Evolutionary conservation across 1,140 invertebrate species (phyloP).

Genomic region (Lasioglossum baleicum): DNA sequence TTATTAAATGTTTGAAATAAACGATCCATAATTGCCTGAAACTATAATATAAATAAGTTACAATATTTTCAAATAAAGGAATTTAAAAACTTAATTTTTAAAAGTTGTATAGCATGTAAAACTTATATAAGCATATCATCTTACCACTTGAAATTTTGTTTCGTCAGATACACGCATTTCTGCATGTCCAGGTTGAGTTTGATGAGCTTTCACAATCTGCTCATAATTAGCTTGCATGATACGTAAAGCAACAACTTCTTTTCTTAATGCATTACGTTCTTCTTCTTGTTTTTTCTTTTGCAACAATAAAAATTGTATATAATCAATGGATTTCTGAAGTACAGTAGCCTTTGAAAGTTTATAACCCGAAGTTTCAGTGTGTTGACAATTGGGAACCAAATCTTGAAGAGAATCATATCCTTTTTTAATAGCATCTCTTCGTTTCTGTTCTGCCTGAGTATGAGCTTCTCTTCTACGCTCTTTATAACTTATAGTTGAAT

Average conservation of each 20-base stretch:
- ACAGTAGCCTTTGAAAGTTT: slow-evolving; percentile 98
- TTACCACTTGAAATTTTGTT: slow-evolving; percentile 97
- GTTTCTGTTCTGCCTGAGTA: slow-evolving; percentile 98
- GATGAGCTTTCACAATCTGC: slow-evolving; percentile 96
- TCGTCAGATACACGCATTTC: slow-evolving; percentile 95
- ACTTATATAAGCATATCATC: too few relatives aligned
- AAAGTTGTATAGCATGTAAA: too few relatives aligned
- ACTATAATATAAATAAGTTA: slow-evolving; percentile 85
- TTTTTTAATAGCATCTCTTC: slow-evolving; percentile 97
- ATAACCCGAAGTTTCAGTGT: slow-evolving; percentile 90
- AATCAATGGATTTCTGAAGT: slow-evolving; percentile 94
- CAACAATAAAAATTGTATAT: slow-evolving; percentile 93
- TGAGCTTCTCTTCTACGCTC: slow-evolving; percentile 96
- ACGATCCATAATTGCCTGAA: slow-evolving; percentile 96
- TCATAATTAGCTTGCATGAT: slow-evolving; percentile 98
- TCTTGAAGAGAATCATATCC: slow-evolving; percentile 95
- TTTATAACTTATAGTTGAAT: slow-evolving; percentile 92
- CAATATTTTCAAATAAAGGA: too few relatives aligned
- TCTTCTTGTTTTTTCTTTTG: slow-evolving; percentile 96
- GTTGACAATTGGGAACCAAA: slow-evolving; percentile 94
- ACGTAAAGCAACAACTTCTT: slow-evolving; percentile 95
- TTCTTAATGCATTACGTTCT: slow-evolving; percentile 93
- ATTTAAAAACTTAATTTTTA: too few relatives aligned
- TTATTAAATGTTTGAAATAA: slow-evolving; percentile 94
- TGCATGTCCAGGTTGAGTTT: slow-evolving; percentile 92